Percentiles rank a stretch among this genome's conserved stretches.
These are phyloP conservation scores for Tinea semifulvella DNA, from an alignment of 2,888 invertebrate species.

Conservation along the genomic window DNA sequence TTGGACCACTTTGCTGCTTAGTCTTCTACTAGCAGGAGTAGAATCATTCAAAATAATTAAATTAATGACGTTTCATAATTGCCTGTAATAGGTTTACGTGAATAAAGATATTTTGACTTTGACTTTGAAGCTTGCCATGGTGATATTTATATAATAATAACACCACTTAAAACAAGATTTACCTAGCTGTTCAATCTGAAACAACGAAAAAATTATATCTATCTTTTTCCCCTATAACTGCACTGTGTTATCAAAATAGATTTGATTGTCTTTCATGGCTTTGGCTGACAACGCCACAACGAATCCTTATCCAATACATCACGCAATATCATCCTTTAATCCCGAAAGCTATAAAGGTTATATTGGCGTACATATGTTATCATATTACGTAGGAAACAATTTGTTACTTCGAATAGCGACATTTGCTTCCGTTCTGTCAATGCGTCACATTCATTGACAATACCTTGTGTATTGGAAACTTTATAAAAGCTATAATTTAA, in stretches of 20 bases:
- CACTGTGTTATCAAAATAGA: conserved; percentile 9
- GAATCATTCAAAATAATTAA: too few species aligned
- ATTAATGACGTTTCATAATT: too few species aligned
- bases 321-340: not conserved
- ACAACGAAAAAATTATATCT: too few species aligned
- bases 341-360: not conserved
- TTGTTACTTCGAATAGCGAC: not conserved
- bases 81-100: too few species aligned
- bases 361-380: not conserved
- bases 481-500: not conserved
- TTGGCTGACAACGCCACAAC: not conserved
- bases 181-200: too few species aligned
- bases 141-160: too few species aligned
- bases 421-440: conserved; percentile 3
- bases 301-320: not conserved
- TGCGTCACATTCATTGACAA: conserved; percentile 2
- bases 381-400: not conserved
- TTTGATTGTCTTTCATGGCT: conserved; percentile 8
- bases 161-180: too few species aligned
- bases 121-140: too few species aligned
- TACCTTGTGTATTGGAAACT: not conserved
- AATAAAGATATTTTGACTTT: too few species aligned
- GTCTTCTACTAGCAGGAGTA: too few species aligned
- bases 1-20: too few species aligned
- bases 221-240: too few species aligned